A percentile compares a stretch with the other conserved stretches of the same genome.
These are phyloP conservation scores for Varanus salvator DNA, from an alignment of 2,113 vertebrate genomes.

Conservation along the genomic window DNA sequence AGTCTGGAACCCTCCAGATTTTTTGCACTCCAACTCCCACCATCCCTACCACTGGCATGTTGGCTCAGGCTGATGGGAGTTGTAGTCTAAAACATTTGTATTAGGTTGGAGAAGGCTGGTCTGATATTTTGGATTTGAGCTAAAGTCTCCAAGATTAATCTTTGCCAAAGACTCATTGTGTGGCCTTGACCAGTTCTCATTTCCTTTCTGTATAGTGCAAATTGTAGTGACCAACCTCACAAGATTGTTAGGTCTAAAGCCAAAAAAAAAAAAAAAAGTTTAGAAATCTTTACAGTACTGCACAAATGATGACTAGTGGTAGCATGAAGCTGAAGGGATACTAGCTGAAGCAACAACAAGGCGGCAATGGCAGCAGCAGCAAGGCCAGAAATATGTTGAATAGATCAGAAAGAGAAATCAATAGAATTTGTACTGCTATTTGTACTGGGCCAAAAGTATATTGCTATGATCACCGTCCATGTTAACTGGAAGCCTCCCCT, in stretches of 20 bases:
- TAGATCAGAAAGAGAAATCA: neutral
- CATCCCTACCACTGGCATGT: no score
- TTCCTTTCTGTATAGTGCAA: neutral
- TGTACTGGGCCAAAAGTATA: neutral
- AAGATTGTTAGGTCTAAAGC: neutral
- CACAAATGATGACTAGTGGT: neutral
- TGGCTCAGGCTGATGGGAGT: no score
- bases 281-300: neutral
- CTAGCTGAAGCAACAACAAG: neutral
- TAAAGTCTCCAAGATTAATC: neutral
- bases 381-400: neutral
- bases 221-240: neutral
- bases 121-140: neutral
- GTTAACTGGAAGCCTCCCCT: neutral
- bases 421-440: neutral
- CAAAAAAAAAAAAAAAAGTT: neutral
- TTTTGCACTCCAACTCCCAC: no score
- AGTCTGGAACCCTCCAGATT: no score
- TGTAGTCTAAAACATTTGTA: neutral
- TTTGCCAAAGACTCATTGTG: neutral
- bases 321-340: no score
- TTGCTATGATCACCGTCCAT: neutral
- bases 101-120: neutral
- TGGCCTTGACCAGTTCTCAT: neutral
- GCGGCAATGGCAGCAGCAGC: no score